phyloP scores from a whole-genome alignment of 2,797 vertebrate genomes.

The Sebastes hubbsi region DNA sequence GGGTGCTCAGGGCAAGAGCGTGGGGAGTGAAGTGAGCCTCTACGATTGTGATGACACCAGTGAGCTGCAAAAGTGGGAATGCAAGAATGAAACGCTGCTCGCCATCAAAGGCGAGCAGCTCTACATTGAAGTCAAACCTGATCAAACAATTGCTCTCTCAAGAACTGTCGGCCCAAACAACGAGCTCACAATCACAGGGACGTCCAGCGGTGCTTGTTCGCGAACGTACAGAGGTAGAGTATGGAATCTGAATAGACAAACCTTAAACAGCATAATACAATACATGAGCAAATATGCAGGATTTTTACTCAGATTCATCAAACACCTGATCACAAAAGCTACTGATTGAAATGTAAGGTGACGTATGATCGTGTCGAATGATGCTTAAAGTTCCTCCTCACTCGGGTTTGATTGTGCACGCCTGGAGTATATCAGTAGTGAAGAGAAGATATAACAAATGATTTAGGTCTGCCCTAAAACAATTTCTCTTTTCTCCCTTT shows the following conservation, averaged over 20 bases:
- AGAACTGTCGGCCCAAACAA: slow-evolving; percentile 83
- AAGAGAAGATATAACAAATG: neutral
- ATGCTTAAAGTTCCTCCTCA: neutral
- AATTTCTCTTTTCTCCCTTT: slow-evolving; percentile 17
- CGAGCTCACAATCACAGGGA: slow-evolving; percentile 87
- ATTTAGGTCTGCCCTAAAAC: neutral
- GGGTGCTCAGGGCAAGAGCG: slow-evolving; percentile 83
- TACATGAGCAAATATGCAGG: neutral
- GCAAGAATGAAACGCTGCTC: slow-evolving; percentile 88
- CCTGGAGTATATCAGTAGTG: neutral
- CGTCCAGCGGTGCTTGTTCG: slow-evolving; percentile 86
- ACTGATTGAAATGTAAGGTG: neutral
- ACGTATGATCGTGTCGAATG: neutral
- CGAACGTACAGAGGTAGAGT: slow-evolving; percentile 90
- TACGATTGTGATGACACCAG: slow-evolving; percentile 80
- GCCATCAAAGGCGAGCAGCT: slow-evolving; percentile 83
- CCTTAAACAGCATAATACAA: neutral
- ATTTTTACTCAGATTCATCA: neutral
- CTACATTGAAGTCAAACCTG: slow-evolving; percentile 85
- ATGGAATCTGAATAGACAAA: neutral
- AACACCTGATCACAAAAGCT: neutral
- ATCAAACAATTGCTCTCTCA: slow-evolving; percentile 84
- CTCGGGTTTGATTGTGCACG: neutral
- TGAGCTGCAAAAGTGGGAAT: slow-evolving; percentile 91
- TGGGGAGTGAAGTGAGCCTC: slow-evolving; percentile 83